Evolutionary conservation across 2,888 invertebrate genomes (phyloP).

Genomic region (Deroplatys truncata): DNA sequence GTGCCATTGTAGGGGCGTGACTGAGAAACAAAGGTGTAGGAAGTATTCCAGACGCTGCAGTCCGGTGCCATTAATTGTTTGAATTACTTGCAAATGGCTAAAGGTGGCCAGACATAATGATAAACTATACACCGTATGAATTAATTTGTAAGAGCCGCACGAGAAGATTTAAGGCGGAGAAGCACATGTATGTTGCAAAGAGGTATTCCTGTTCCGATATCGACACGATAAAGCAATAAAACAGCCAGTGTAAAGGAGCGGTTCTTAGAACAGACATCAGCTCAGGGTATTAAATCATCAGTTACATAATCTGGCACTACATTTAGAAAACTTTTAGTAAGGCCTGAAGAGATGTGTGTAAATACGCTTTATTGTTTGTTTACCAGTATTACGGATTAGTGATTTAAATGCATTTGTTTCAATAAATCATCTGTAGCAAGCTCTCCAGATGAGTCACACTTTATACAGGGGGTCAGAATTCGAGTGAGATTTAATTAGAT

Average conservation of each 20-base stretch:
- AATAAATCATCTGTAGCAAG: no score
- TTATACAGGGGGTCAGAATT: no score
- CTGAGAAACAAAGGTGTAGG: background rate
- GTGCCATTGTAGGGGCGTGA: background rate
- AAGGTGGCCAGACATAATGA: background rate
- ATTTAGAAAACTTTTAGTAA: background rate
- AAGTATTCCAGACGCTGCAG: background rate
- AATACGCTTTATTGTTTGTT: no score
- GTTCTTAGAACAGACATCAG: no score
- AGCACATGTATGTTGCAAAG: background rate
- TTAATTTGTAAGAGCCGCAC: background rate
- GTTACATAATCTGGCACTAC: background rate
- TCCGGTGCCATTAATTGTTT: background rate
- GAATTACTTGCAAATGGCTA: background rate
- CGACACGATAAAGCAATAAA: background rate
- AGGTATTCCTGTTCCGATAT: background rate
- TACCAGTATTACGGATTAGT: no score
- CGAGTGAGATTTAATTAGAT: no score
- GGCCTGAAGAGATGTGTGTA: no score
- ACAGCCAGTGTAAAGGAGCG: background rate
- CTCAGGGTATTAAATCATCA: background rate
- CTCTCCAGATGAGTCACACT: no score
- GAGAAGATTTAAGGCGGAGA: background rate
- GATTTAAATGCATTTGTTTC: no score
- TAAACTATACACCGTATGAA: background rate